A percentile compares a stretch with the other conserved stretches of the same genome.
These are phyloP conservation scores for Gymnoscopelus braueri DNA, from an alignment of 2,797 vertebrate species.

Conservation along the genomic window DNA sequence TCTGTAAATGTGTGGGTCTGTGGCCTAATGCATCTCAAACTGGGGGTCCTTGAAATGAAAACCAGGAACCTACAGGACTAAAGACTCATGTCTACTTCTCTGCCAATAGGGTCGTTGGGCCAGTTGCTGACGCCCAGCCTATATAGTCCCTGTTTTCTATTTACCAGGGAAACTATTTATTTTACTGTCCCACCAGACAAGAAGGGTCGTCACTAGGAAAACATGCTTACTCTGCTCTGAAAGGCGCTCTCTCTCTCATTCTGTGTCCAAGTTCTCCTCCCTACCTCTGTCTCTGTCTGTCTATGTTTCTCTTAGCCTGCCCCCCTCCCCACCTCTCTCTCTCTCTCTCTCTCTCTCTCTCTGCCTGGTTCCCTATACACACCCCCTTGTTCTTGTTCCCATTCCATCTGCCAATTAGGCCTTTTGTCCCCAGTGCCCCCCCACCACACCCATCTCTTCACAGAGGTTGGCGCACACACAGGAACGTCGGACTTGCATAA, in stretches of 20 bases:
- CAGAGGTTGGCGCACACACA: conserved; percentile 41
- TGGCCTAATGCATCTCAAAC: no score
- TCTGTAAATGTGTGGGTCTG: no score
- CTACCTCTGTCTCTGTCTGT: background rate
- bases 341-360: background rate
- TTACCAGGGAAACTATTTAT: background rate
- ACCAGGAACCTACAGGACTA: no score
- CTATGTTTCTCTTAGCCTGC: conserved; percentile 18
- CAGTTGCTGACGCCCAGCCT: no score
- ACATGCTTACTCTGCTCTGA: background rate
- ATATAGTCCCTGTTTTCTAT: no score
- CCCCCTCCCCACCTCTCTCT: background rate
- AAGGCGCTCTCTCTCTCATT: background rate
- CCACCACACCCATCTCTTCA: conserved; percentile 26
- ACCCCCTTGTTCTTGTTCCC: conserved; percentile 6
- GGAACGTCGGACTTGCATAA: conserved; percentile 72
- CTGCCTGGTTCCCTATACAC: background rate
- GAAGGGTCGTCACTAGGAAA: background rate
- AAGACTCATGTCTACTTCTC: no score
- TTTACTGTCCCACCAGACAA: conserved; percentile 11
- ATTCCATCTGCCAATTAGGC: conserved; percentile 51
- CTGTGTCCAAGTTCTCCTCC: background rate
- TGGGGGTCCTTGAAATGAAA: no score
- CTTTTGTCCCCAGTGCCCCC: conserved; percentile 50
- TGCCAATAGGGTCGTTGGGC: no score